phyloP scores from a whole-genome alignment of 1,140 invertebrate genomes.

The Nasonia giraulti region DNA sequence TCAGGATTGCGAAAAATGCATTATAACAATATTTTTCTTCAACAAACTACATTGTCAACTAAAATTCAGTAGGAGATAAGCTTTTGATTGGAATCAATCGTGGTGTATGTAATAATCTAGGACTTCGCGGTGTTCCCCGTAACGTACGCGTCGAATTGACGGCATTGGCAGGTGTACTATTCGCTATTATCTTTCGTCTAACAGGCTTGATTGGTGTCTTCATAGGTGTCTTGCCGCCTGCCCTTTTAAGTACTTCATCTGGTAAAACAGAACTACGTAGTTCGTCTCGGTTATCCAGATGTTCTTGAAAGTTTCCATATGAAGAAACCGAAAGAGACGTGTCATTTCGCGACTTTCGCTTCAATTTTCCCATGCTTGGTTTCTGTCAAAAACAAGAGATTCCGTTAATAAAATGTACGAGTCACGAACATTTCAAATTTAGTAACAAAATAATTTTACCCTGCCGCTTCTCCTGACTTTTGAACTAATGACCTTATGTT shows the following conservation, averaged over 20 bases:
- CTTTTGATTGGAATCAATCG: conserved; percentile 35
- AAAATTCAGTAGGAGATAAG: conserved; percentile 38
- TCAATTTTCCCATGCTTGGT: conserved; percentile 22
- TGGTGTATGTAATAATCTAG: conserved; percentile 54
- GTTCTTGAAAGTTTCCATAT: conserved; percentile 70
- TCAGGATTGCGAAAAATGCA: not conserved
- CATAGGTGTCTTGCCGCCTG: conserved; percentile 48
- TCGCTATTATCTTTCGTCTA: conserved; percentile 56
- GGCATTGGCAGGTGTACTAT: conserved; percentile 51
- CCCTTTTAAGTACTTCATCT: conserved; percentile 54
- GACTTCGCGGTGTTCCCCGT: conserved; percentile 55
- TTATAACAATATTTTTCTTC: not conserved
- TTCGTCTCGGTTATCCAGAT: conserved; percentile 64
- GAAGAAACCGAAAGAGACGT: conserved; percentile 50
- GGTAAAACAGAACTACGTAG: conserved; percentile 67
- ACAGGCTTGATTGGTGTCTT: conserved; percentile 68
- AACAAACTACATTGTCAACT: not conserved
- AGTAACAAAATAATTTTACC: conserved; percentile 50
- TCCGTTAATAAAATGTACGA: conserved; percentile 31
- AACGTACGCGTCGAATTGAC: conserved; percentile 41
- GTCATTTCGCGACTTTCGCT: conserved; percentile 45
- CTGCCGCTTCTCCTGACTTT: conserved; percentile 62
- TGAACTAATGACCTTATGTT: conserved; percentile 53
- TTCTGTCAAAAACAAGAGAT: not conserved
- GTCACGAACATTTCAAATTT: not conserved